Percentiles rank a stretch among this genome's conserved stretches.
Conservation (phyloP, 1,140 invertebrate species). For the Dolichoris vasculosae region DNA sequence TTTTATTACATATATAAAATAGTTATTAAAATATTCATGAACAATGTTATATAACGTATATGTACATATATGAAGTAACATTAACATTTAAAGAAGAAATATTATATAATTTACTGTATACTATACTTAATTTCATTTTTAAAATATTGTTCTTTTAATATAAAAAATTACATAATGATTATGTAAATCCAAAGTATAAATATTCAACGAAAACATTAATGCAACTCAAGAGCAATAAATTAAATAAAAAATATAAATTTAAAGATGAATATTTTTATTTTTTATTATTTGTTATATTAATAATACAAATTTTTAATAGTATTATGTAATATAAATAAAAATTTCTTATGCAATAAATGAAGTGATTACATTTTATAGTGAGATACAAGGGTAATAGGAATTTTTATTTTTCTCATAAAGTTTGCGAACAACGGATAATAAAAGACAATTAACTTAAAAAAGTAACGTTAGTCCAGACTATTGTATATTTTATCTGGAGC, state of each 20-base stretch:
- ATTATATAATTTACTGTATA: not conserved
- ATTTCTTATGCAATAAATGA: not conserved
- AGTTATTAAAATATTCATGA: no score
- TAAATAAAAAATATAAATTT: not conserved
- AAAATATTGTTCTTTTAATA: not conserved
- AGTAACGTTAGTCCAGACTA: no score
- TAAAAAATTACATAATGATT: slow-evolving; percentile 5
- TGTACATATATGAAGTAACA: not conserved
- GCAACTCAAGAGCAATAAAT: not conserved
- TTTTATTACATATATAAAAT: no score
- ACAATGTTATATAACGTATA: no score
- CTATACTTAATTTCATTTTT: not conserved
- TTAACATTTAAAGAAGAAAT: not conserved
- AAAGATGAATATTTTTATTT: not conserved
- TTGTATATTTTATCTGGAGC: not conserved
- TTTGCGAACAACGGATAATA: not conserved
- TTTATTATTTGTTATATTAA: not conserved
- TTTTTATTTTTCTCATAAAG: not conserved
- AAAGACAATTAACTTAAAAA: no score
- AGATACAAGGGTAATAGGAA: not conserved
- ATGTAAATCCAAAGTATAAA: not conserved
- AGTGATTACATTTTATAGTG: not conserved
- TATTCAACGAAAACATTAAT: not conserved
- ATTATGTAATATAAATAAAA: not conserved
- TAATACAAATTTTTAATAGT: not conserved